Evolutionary conservation across 2,113 vertebrate species (phyloP), one percentile per base, ranked within the genome.

Genomic region (Pelecanus crispus): DNA sequence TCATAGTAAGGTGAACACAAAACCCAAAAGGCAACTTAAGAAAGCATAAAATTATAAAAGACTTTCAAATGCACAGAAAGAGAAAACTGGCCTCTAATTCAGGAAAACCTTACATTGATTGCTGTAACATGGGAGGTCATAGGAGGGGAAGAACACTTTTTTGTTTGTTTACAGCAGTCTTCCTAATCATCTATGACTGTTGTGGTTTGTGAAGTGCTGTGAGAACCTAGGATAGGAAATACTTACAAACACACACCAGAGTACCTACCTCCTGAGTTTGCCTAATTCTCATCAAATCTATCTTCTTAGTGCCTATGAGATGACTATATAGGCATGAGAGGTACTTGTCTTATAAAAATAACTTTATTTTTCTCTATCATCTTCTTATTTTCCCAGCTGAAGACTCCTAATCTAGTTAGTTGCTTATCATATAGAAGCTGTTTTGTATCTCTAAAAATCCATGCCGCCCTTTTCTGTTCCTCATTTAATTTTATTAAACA

Each of bases 51-150:
- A 47, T 34, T 58, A 4, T 8, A 42, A 16, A 81, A 88, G 70
- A 71, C 34, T 95, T 84, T 36, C 29, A 75, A 71, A 75, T 24
- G 62, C 11, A 29, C 49, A 92, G 66, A 61, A 81, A 70, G 2
- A 68, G 78, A 42, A 88, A 80, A 68, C 11, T 4, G 2, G 22
- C 42, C n/a, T 63, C 22, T 12, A 56, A 2, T 71, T 75, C 44
- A 50, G 73, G 45, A 66, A 53, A 85, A 25, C 25, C 25, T 49
- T 45, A 38, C 22, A 25, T 0, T 32, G 36, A 36, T 20, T 17
- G 42, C 20, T 11, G 1, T 36, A 62, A 28, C 25, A 17, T 7
- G 17, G 31, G 47, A 53, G 19, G 34, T 29, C 34, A 14, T 0
- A 13, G 34, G 3, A 38, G 12, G 29, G 65, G 52, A n/a, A 53